A percentile compares a stretch with the other conserved stretches of the same genome.
These are phyloP conservation scores for Coelinius sp. DNA, from an alignment of 2,888 invertebrate species.

Conservation along the genomic window DNA sequence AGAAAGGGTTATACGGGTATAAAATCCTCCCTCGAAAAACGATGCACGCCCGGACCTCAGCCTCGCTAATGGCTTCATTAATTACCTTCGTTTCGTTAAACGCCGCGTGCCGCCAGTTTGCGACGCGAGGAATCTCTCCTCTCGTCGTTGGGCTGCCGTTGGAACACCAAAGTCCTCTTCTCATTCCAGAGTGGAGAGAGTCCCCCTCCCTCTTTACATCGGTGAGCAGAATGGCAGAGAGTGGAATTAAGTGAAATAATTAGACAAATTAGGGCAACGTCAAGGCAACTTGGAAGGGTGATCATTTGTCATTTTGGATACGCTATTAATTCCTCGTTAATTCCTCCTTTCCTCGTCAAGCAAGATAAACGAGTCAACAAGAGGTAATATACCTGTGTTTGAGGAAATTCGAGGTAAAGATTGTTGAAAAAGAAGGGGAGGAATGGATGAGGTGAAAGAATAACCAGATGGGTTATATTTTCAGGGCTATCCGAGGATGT, in stretches of 20 bases:
- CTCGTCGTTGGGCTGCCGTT: conserved; percentile 52
- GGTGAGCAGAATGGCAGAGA: conserved; percentile 35
- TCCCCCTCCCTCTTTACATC: neutral
- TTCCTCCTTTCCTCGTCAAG: conserved; percentile 71
- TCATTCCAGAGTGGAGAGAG: neutral
- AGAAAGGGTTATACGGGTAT: neutral
- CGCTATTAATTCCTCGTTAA: conserved; percentile 71
- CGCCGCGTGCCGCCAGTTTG: conserved; percentile 44
- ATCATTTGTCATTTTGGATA: conserved; percentile 70
- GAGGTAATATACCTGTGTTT: conserved; percentile 21
- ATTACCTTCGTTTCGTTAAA: conserved; percentile 68
- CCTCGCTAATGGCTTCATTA: conserved; percentile 66
- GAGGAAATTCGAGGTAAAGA: neutral
- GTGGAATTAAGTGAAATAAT: conserved; percentile 70
- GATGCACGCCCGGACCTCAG: conserved; percentile 46
- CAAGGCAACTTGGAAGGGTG: conserved; percentile 58
- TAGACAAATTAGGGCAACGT: conserved; percentile 70
- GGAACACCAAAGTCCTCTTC: neutral
- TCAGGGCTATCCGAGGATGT: neutral
- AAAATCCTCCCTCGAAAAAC: conserved; percentile 38
- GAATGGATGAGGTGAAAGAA: neutral
- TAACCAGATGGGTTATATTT: conserved; percentile 1
- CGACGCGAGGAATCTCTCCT: conserved; percentile 66
- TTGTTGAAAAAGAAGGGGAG: neutral
- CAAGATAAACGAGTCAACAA: conserved; percentile 69